phyloP scores from a whole-genome alignment of 2,113 vertebrate genomes.

The Pterocles burchelli region DNA sequence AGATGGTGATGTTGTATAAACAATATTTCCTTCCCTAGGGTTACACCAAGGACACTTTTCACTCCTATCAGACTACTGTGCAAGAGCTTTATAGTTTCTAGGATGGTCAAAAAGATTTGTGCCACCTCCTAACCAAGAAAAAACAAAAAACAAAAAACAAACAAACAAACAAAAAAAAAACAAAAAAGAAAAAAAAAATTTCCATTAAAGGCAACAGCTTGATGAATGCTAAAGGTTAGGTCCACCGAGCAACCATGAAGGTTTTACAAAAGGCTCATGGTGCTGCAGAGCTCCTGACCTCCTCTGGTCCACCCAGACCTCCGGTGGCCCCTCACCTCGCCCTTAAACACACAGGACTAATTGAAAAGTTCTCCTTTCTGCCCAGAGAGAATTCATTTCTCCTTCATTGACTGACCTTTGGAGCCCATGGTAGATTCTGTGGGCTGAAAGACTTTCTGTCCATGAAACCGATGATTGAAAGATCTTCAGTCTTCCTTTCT shows the following conservation, averaged over 20 bases:
- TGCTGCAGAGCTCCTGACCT: conserved; percentile 66
- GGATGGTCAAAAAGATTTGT: neutral
- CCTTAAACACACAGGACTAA: neutral
- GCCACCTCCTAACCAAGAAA: neutral
- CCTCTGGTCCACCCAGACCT: conserved; percentile 33
- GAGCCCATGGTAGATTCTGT: fast-evolving
- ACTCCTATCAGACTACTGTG: neutral
- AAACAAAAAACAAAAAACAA: neutral
- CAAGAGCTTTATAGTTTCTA: neutral
- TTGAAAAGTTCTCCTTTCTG: neutral
- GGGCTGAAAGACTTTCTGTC: neutral
- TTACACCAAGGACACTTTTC: neutral
- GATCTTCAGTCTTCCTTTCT: neutral
- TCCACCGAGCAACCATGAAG: conserved; percentile 26
- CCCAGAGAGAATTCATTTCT: neutral
- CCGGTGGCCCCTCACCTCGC: neutral
- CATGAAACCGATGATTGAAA: neutral
- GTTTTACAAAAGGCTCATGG: conserved; percentile 71
- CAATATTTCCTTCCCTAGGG: neutral
- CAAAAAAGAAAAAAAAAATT: neutral
- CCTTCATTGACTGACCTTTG: neutral
- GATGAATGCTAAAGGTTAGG: conserved; percentile 78
- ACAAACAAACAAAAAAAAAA: neutral
- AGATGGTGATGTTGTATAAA: neutral
- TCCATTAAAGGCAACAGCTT: conserved; percentile 69